Evolutionary conservation across 2,888 invertebrate species (phyloP).

Genomic region (Calameuta filiformis): DNA sequence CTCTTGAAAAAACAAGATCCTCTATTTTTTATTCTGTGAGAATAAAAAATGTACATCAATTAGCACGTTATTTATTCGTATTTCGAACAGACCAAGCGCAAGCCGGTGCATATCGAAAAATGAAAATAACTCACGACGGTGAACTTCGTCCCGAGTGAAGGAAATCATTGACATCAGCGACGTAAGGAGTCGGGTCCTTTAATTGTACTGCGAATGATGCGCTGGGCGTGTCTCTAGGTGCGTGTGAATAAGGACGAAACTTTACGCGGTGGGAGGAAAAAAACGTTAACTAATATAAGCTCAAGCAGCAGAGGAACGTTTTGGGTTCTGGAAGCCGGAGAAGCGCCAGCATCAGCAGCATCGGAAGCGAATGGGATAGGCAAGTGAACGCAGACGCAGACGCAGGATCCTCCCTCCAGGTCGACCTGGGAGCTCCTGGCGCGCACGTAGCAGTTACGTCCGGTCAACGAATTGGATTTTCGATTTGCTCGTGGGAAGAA

Average conservation of each 20-base stretch:
- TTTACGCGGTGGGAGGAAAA: neutral
- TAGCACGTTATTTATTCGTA: neutral
- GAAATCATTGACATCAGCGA: neutral
- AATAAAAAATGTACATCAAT: neutral
- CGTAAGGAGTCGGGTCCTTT: neutral
- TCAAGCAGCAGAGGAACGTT: neutral
- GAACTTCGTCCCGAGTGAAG: neutral
- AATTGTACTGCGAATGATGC: neutral
- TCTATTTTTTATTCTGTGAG: neutral
- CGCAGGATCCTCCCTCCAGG: slow-evolving; percentile 20
- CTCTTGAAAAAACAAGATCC: neutral
- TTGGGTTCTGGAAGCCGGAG: neutral
- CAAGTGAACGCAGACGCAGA: slow-evolving; percentile 32
- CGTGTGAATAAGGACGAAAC: too few relatives aligned
- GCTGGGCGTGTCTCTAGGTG: neutral
- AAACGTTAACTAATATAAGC: neutral
- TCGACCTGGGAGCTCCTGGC: neutral
- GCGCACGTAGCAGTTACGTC: neutral
- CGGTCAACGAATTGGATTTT: neutral
- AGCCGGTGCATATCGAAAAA: neutral
- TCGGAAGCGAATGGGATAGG: neutral
- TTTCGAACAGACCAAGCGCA: too few relatives aligned
- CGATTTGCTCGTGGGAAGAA: neutral
- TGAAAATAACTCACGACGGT: neutral
- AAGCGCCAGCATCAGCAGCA: neutral